These are phyloP conservation scores for Microchirus variegatus DNA, from an alignment of 2,797 vertebrate species.

Conservation along the genomic window DNA sequence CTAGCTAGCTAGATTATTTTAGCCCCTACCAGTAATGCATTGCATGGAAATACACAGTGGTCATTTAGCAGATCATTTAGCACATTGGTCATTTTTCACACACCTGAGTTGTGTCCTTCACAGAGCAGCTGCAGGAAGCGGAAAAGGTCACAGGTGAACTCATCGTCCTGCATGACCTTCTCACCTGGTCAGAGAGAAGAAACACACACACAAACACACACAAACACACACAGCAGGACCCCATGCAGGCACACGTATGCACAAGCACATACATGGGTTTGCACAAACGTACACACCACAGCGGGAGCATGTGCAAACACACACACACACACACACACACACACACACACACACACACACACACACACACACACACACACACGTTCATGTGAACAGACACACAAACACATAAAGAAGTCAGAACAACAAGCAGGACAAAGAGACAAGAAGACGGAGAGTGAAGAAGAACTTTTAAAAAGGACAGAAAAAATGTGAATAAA, in stretches of 20 bases:
- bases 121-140: conserved; percentile 96
- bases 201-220: conserved; percentile 21
- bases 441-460: conserved; percentile 62
- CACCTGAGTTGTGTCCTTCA: conserved; percentile 97
- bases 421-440: conserved; percentile 43
- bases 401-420: conserved; percentile 47
- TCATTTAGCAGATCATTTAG: too few relatives aligned
- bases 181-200: conserved; percentile 86
- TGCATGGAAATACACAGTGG: too few relatives aligned
- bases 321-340: conserved; percentile 30
- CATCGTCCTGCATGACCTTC: conserved; percentile 96
- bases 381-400: conserved; percentile 49
- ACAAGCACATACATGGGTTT: conserved; percentile 44
- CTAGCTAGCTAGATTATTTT: too few relatives aligned
- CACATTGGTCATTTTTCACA: conserved; percentile 36
- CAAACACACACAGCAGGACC: conserved; percentile 15
- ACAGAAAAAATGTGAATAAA: conserved; percentile 38
- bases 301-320: conserved; percentile 36
- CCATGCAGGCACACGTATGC: conserved; percentile 12
- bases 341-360: conserved; percentile 48
- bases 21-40: too few relatives aligned
- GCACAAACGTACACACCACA: conserved; percentile 37
- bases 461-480: conserved; percentile 55
- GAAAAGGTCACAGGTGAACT: conserved; percentile 98
- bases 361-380: conserved; percentile 35